A percentile compares a stretch with the other conserved stretches of the same genome.
These are phyloP conservation scores for Nasonia oneida DNA, from an alignment of 2,888 invertebrate genomes.

Conservation along the genomic window DNA sequence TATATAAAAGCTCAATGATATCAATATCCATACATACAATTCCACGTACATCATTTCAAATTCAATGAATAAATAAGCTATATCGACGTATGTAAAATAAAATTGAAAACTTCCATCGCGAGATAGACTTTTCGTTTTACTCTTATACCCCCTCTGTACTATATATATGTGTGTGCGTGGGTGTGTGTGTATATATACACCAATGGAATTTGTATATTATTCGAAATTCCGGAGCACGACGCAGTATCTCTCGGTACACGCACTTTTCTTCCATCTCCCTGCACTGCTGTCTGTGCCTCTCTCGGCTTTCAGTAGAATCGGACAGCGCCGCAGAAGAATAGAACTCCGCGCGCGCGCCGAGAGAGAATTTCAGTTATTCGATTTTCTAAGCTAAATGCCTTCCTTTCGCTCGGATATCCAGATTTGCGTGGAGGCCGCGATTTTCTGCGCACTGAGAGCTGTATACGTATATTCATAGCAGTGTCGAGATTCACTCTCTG, in stretches of 20 bases:
- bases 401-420: constrained; percentile 4
- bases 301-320: background rate
- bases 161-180: no score
- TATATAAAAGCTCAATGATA: no score
- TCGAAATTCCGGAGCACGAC: background rate
- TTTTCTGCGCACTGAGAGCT: background rate
- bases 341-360: background rate
- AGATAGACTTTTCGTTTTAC: background rate
- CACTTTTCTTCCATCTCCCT: background rate
- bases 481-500: no score
- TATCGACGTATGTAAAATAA: no score
- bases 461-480: background rate
- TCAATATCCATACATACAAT: no score
- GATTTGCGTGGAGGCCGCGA: constrained; percentile 18
- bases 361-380: constrained; percentile 26
- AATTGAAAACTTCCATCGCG: constrained; percentile 5
- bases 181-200: no score
- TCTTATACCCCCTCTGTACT: background rate
- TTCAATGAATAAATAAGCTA: background rate
- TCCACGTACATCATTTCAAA: background rate
- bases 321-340: background rate
- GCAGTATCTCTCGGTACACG: background rate
- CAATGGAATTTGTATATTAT: constrained; percentile 20
- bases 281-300: background rate
- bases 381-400: constrained; percentile 31